Conservation (phyloP, 2,113 vertebrate species). For the Ctenomys sociabilis region DNA sequence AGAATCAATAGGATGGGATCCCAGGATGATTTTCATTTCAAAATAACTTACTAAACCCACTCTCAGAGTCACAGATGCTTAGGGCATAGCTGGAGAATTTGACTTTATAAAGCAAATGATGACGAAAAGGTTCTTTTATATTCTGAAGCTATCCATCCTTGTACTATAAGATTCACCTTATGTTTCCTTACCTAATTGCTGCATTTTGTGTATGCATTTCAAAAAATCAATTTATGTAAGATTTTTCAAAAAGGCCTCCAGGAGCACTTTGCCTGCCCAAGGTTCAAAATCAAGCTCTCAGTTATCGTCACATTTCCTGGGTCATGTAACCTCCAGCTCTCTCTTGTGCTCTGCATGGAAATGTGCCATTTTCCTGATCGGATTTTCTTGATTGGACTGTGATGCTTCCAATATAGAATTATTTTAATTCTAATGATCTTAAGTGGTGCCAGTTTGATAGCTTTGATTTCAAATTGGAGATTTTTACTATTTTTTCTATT, state of each 20-base stretch:
- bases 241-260: conserved; percentile 2
- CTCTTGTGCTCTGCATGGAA: background rate
- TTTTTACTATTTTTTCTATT: background rate
- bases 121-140: background rate
- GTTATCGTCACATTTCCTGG: background rate
- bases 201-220: background rate
- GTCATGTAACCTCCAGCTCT: background rate
- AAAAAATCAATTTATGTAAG: background rate
- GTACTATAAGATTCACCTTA: background rate
- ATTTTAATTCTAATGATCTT: background rate
- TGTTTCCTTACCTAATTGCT: background rate
- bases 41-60: conserved; percentile 4
- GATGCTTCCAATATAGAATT: background rate
- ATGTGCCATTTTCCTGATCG: conserved; percentile 32
- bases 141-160: conserved; percentile 30
- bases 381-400: conserved; percentile 23
- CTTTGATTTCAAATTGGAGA: conserved; percentile 9
- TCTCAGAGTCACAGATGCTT: background rate
- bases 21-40: conserved; percentile 28
- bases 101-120: background rate
- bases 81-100: background rate
- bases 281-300: background rate
- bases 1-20: background rate
- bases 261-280: background rate
- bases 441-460: background rate